Evolutionary conservation across 2,797 vertebrate species (phyloP).

Genomic region (Sparus aurata): DNA sequence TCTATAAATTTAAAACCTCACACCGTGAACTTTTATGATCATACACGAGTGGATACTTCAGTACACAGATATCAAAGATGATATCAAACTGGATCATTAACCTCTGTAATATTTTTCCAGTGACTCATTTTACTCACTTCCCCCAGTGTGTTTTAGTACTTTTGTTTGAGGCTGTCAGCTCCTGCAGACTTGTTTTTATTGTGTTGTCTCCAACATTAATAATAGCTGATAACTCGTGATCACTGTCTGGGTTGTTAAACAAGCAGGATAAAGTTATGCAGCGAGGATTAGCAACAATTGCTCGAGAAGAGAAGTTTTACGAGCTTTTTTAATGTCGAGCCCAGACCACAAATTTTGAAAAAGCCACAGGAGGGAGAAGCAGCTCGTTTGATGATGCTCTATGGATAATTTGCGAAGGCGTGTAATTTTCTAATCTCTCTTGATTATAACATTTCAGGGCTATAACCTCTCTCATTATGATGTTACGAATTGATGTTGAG

Average conservation of each 20-base stretch:
- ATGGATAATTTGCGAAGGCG: constrained; percentile 36
- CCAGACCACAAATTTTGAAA: constrained; percentile 52
- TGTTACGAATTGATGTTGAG: not conserved
- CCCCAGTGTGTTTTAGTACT: constrained; percentile 20
- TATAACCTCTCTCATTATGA: constrained; percentile 1
- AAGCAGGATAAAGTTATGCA: constrained; percentile 32
- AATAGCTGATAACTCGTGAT: constrained; percentile 21
- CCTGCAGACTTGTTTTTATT: constrained; percentile 53
- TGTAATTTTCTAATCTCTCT: constrained; percentile 48
- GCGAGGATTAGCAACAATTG: constrained; percentile 49
- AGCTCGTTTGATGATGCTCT: constrained; percentile 18
- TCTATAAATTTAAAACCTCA: constrained; percentile 2
- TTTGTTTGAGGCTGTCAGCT: constrained; percentile 20
- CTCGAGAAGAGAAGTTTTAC: constrained; percentile 59
- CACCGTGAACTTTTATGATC: constrained; percentile 19
- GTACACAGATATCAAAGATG: constrained; percentile 26
- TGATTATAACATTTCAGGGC: constrained; percentile 36
- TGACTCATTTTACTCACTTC: constrained; percentile 19
- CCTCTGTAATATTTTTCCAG: constrained; percentile 22
- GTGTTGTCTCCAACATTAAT: constrained; percentile 34
- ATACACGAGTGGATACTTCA: constrained; percentile 12
- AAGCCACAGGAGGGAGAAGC: constrained; percentile 33
- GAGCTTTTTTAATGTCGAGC: constrained; percentile 52
- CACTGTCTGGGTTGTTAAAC: constrained; percentile 17
- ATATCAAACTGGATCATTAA: constrained; percentile 44